phyloP scores from a whole-genome alignment of 1,140 invertebrate species.

The Manduca sexta region DNA sequence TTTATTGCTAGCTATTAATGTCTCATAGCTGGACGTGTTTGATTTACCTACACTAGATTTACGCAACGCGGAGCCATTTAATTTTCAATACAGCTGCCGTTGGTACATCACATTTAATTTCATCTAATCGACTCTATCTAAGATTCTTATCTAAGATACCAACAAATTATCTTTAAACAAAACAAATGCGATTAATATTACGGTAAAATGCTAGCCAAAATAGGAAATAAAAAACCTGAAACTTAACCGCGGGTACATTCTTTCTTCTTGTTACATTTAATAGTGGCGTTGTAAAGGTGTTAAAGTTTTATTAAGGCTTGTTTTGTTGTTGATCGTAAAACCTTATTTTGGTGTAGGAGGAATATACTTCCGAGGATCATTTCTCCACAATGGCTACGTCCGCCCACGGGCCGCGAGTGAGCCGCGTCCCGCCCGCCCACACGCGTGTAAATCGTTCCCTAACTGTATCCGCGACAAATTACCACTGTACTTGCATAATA shows the following conservation, averaged over 20 bases:
- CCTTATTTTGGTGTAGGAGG: conserved; percentile 40
- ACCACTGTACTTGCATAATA: conserved; percentile 35
- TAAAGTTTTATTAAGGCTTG: conserved; percentile 41
- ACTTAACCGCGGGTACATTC: not conserved
- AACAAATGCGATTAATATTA: too few relatives aligned
- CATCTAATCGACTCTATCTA: conserved; percentile 13
- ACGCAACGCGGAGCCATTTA: conserved; percentile 22
- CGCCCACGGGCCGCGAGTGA: conserved; percentile 41
- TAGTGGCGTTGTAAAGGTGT: conserved; percentile 30
- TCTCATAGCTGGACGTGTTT: conserved; percentile 36
- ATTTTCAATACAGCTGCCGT: conserved; percentile 20
- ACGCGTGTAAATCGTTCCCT: conserved; percentile 52
- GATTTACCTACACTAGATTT: conserved; percentile 35
- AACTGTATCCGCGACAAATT: conserved; percentile 62
- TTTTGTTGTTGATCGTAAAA: conserved; percentile 51
- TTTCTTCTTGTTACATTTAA: conserved; percentile 12
- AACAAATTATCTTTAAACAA: too few relatives aligned
- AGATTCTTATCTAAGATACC: too few relatives aligned
- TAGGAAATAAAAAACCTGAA: too few relatives aligned
- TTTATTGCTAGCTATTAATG: conserved; percentile 55
- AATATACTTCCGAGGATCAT: conserved; percentile 39
- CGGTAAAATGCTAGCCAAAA: too few relatives aligned
- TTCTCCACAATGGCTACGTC: conserved; percentile 51
- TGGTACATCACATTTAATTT: conserved; percentile 3
- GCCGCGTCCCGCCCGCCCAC: conserved; percentile 46